Conservation (phyloP, 2,888 invertebrate genomes). For the Leptura quadrifasciata region DNA sequence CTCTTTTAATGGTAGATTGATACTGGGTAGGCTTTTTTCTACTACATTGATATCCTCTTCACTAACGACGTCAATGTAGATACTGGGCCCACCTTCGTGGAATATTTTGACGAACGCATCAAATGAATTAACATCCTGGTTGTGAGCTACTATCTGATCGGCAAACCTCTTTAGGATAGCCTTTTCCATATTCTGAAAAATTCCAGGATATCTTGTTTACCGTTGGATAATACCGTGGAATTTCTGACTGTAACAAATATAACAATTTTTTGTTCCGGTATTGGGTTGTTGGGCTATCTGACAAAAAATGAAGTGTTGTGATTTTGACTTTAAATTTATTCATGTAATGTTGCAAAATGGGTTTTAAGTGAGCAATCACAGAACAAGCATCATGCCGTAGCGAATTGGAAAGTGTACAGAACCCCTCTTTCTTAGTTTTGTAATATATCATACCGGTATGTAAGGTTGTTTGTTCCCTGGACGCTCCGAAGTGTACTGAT, state of each 20-base stretch:
- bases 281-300: slow-evolving; percentile 27
- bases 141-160: too few relatives aligned
- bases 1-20: background rate
- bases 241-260: slow-evolving; percentile 9
- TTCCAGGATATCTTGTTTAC: background rate
- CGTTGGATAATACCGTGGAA: background rate
- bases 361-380: slow-evolving; percentile 19
- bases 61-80: too few relatives aligned
- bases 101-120: too few relatives aligned
- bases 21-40: too few relatives aligned
- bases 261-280: slow-evolving; percentile 19
- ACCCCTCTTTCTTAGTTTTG: slow-evolving; percentile 5
- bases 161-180: too few relatives aligned
- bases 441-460: slow-evolving; percentile 6
- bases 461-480: background rate
- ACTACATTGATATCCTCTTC: too few relatives aligned
- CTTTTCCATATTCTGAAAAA: too few relatives aligned
- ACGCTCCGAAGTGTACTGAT: too few relatives aligned
- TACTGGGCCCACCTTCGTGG: too few relatives aligned
- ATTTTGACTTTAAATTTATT: too few relatives aligned
- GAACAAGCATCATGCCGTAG: slow-evolving; percentile 26
- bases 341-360: slow-evolving; percentile 10
- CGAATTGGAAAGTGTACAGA: slow-evolving; percentile 22
- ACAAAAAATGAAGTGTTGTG: background rate
- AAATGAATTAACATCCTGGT: too few relatives aligned